Evolutionary conservation across 1,140 invertebrate species (phyloP).

Genomic region (Leptoteleia sp.): DNA sequence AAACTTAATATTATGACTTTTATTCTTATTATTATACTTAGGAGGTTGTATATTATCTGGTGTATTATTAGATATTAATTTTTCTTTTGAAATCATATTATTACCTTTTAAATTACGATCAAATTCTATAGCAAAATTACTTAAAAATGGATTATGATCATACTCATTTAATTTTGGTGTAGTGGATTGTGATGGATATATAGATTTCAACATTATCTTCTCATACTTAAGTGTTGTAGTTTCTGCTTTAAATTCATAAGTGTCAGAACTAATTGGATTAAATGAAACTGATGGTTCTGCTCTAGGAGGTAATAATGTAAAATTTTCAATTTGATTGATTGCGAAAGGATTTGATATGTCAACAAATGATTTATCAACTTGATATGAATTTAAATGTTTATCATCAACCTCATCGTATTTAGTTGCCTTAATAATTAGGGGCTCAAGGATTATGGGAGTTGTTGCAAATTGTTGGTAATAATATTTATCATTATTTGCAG

Average conservation of each 20-base stretch:
- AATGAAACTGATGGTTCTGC: constrained; percentile 17
- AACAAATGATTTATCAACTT: constrained; percentile 1
- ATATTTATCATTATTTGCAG: neutral
- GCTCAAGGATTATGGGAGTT: constrained; percentile 19
- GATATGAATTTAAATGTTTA: constrained; percentile 18
- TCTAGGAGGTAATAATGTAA: constrained; percentile 22
- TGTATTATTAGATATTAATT: constrained; percentile 22
- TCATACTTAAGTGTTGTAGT: too few species aligned
- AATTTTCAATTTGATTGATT: constrained; percentile 23
- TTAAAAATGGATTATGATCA: constrained; percentile 61
- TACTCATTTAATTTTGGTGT: too few species aligned
- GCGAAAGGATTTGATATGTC: constrained; percentile 27
- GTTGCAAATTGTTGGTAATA: constrained; percentile 11
- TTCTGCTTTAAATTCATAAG: constrained; percentile 22
- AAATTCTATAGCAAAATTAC: constrained; percentile 46
- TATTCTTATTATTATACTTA: constrained; percentile 20
- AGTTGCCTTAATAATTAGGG: constrained; percentile 15
- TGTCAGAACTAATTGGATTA: constrained; percentile 5
- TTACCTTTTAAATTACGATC: constrained; percentile 49
- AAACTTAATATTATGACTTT: constrained; percentile 3
- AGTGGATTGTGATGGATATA: too few species aligned
- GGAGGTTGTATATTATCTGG: constrained; percentile 25
- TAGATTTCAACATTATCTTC: too few species aligned
- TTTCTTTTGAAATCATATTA: constrained; percentile 22
- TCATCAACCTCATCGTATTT: neutral